These are phyloP conservation scores for Charadrius vociferus DNA, from an alignment of 2,113 vertebrate species.

Conservation along the genomic window DNA sequence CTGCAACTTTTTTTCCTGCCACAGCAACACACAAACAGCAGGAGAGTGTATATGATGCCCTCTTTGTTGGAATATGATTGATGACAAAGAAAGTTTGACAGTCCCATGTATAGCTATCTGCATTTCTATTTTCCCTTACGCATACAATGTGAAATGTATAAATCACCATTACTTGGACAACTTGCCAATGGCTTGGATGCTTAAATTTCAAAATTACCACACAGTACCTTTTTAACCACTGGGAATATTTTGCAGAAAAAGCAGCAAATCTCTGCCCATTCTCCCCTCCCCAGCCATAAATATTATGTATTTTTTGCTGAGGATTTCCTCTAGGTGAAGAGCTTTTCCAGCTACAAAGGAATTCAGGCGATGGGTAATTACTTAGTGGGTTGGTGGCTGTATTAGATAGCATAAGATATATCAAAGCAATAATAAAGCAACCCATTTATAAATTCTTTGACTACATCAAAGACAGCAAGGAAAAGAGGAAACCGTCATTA, in stretches of 20 bases:
- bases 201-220: background rate
- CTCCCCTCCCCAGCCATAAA: background rate
- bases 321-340: background rate
- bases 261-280: background rate
- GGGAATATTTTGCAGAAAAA: background rate
- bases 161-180: background rate
- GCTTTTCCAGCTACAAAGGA: background rate
- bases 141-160: background rate
- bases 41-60: background rate
- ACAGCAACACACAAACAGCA: background rate
- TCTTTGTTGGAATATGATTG: background rate
- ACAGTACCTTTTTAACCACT: background rate
- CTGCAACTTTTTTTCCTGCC: slow-evolving; percentile 45
- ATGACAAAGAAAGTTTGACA: background rate
- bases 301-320: background rate
- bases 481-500: background rate
- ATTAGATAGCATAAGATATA: background rate
- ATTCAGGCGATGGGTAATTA: background rate
- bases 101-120: background rate
- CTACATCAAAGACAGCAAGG: slow-evolving; percentile 6
- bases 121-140: background rate
- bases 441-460: background rate
- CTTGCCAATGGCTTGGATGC: background rate
- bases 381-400: background rate
- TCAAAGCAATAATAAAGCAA: background rate